A percentile compares a stretch with the other conserved stretches of the same genome.
These are phyloP conservation scores for Bungarus multicinctus DNA, from an alignment of 2,113 vertebrate genomes.

Conservation along the genomic window DNA sequence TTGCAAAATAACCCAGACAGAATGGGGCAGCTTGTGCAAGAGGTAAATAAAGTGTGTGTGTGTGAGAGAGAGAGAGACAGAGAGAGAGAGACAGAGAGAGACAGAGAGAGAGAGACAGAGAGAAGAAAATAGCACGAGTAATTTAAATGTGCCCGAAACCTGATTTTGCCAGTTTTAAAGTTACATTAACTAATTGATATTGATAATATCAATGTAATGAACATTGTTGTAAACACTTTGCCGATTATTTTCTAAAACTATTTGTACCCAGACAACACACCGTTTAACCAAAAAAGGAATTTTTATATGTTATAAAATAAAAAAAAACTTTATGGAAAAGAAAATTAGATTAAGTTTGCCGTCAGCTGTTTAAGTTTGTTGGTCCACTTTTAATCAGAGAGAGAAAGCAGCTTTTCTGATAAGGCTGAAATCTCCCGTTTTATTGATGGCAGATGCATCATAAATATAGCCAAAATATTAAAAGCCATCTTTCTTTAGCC, in stretches of 20 bases:
- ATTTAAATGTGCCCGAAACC: not conserved
- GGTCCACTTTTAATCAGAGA: not conserved
- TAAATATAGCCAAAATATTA: not conserved
- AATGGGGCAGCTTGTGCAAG: constrained; percentile 80
- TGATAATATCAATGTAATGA: too few relatives aligned
- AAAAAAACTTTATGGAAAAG: too few relatives aligned
- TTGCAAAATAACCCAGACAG: constrained; percentile 61
- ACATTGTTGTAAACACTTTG: too few relatives aligned
- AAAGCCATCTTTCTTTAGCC: not conserved
- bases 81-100: too few relatives aligned
- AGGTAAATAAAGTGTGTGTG: constrained; percentile 70
- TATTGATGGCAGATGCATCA: not conserved
- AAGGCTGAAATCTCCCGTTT: not conserved
- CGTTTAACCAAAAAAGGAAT: too few relatives aligned
- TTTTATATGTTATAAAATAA: too few relatives aligned
- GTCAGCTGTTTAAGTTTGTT: not conserved
- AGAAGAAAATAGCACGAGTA: not conserved
- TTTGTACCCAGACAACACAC: too few relatives aligned
- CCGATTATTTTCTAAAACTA: too few relatives aligned
- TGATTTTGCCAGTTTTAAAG: not conserved
- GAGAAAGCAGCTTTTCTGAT: not conserved
- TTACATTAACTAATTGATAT: not conserved
- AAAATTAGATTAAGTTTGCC: too few relatives aligned
- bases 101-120: too few relatives aligned
- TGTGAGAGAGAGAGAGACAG: not conserved